These are phyloP conservation scores for Nyctereutes procyonoides DNA, from an alignment of 2,113 vertebrate genomes.

Conservation along the genomic window DNA sequence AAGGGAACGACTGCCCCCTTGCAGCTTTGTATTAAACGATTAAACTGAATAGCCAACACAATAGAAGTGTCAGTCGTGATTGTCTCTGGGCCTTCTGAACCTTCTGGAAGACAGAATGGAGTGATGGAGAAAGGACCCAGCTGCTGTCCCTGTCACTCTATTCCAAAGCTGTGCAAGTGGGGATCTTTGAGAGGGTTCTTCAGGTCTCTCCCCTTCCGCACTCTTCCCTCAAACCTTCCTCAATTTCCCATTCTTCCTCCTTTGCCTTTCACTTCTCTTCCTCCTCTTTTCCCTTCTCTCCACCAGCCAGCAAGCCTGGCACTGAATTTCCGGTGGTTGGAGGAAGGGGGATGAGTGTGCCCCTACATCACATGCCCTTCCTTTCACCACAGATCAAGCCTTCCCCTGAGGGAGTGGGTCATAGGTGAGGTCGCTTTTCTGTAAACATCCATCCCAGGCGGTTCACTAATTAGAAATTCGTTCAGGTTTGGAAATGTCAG, in stretches of 20 bases:
- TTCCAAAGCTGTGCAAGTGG: too few species aligned
- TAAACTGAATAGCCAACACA: not conserved
- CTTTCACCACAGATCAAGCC: not conserved
- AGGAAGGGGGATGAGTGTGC: not conserved
- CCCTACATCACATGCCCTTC: not conserved
- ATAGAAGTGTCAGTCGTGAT: not conserved
- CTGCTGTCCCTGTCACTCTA: too few species aligned
- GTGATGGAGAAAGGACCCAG: too few species aligned
- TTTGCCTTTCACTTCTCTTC: not conserved
- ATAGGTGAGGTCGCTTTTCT: not conserved
- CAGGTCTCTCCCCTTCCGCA: too few species aligned
- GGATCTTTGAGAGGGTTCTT: not conserved
- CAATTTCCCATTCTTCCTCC: not conserved
- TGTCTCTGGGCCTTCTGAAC: too few species aligned
- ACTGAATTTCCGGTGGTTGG: not conserved
- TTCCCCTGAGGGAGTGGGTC: not conserved
- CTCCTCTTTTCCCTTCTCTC: not conserved
- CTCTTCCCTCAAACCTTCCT: not conserved
- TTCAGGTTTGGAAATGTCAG: constrained; percentile 56
- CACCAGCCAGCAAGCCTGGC: not conserved
- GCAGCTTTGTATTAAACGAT: not conserved
- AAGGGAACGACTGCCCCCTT: not conserved
- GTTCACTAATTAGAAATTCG: constrained; percentile 51
- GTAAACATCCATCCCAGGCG: not conserved
- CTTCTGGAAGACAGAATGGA: too few species aligned